phyloP scores from a whole-genome alignment of 2,113 vertebrate genomes.

The Labeo rohita region DNA sequence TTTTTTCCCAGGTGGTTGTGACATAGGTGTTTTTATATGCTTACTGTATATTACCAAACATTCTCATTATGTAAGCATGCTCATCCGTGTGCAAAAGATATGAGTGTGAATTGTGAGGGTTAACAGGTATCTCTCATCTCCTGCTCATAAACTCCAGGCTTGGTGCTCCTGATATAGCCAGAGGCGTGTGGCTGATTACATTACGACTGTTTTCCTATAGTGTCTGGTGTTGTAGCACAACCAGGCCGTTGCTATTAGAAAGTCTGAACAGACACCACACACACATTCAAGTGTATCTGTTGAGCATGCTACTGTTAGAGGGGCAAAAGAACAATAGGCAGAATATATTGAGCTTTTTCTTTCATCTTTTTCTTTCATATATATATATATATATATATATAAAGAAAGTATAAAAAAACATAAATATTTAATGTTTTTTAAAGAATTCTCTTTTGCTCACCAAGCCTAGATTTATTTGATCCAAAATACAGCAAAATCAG shows the following conservation, averaged over 20 bases:
- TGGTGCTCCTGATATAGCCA: constrained; percentile 39
- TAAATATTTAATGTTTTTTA: too few relatives aligned
- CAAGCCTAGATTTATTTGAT: too few relatives aligned
- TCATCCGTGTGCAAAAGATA: constrained; percentile 11
- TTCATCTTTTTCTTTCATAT: too few relatives aligned
- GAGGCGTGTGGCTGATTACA: constrained; percentile 45
- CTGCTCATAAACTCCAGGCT: constrained; percentile 50
- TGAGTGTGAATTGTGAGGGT: constrained; percentile 10
- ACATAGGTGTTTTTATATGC: neutral
- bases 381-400: too few relatives aligned
- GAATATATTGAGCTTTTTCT: too few relatives aligned
- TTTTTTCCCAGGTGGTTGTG: neutral
- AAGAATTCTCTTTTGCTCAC: too few relatives aligned
- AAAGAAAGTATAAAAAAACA: too few relatives aligned
- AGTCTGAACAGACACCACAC: constrained; percentile 37
- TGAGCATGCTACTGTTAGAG: neutral
- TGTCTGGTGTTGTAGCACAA: constrained; percentile 45
- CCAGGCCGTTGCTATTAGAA: constrained; percentile 38
- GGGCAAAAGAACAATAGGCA: neutral
- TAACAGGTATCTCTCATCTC: constrained; percentile 59
- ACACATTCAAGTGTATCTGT: neutral
- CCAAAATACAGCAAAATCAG: too few relatives aligned
- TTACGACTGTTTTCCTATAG: constrained; percentile 48
- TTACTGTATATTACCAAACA: constrained; percentile 21
- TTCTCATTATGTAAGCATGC: neutral